phyloP scores from a whole-genome alignment of 1,140 invertebrate species.

The Elymnias hypermnestra region DNA sequence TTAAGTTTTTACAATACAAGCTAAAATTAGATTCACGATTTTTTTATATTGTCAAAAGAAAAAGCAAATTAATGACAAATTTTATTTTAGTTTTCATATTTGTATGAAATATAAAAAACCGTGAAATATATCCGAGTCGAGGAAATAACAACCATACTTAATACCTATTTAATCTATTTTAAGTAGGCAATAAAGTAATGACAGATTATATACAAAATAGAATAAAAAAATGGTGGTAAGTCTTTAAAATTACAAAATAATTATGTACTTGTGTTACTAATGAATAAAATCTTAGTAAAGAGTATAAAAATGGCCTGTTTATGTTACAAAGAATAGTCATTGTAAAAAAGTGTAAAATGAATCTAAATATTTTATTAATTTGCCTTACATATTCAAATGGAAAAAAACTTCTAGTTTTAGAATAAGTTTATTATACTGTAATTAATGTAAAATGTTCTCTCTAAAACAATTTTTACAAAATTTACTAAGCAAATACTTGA shows the following conservation, averaged over 20 bases:
- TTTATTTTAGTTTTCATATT: too few species aligned
- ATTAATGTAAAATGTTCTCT: slow-evolving; percentile 2
- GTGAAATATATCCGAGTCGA: slow-evolving; percentile 4
- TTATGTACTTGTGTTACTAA: slow-evolving; percentile 25
- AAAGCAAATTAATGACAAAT: too few species aligned
- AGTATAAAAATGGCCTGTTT: slow-evolving; percentile 9
- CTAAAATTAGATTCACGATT: slow-evolving; percentile 9
- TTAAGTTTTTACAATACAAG: slow-evolving; percentile 22
- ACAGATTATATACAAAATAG: slow-evolving; percentile 57
- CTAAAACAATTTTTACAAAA: too few species aligned
- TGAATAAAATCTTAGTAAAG: background rate
- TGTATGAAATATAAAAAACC: too few species aligned
- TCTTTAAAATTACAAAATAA: slow-evolving; percentile 25
- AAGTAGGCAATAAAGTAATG: too few species aligned
- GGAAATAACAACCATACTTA: slow-evolving; percentile 6
- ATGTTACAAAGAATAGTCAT: slow-evolving; percentile 8
- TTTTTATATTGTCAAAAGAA: slow-evolving; percentile 13
- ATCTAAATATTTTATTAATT: background rate
- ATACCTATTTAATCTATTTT: too few species aligned
- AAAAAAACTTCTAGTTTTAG: background rate
- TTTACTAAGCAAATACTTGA: too few species aligned
- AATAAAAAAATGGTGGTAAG: slow-evolving; percentile 53
- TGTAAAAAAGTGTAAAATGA: slow-evolving; percentile 8
- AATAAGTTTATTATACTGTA: too few species aligned
- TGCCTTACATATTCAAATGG: background rate